Evolutionary conservation across 2,797 vertebrate species (phyloP).

Genomic region (Taeniopygia guttata): DNA sequence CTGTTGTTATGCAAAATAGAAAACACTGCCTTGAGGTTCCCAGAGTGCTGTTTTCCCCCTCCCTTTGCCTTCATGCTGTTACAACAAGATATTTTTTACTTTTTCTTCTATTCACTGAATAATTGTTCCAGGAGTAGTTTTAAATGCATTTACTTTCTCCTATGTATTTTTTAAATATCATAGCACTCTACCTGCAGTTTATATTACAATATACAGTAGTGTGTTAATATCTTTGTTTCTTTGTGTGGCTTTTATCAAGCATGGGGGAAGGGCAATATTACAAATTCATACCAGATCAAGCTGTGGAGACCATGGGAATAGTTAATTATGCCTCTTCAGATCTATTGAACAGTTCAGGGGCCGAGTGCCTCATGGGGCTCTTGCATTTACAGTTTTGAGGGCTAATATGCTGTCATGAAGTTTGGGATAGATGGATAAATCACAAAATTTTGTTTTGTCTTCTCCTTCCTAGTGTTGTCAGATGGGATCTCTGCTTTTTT

Average conservation of each 20-base stretch:
- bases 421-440: background rate
- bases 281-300: background rate
- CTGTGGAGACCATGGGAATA: background rate
- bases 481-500: background rate
- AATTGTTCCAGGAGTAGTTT: background rate
- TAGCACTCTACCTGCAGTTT: background rate
- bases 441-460: background rate
- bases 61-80: background rate
- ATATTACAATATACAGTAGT: background rate
- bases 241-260: conserved; percentile 1
- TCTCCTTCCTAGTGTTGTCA: background rate
- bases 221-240: background rate
- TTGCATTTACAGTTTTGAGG: background rate
- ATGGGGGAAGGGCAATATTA: background rate
- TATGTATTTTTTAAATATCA: background rate
- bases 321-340: conserved; percentile 17
- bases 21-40: background rate
- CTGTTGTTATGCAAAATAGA: background rate
- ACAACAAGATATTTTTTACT: background rate
- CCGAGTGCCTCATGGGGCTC: background rate
- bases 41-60: background rate
- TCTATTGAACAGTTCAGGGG: background rate
- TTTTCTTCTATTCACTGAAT: background rate
- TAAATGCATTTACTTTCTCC: background rate
- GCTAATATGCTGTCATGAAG: background rate